Evolutionary conservation across 37 sponge, comb jelly and placozoan species (phyloP), one percentile per base, ranked within the genome.

Genomic region (Tethya wilhelma): DNA sequence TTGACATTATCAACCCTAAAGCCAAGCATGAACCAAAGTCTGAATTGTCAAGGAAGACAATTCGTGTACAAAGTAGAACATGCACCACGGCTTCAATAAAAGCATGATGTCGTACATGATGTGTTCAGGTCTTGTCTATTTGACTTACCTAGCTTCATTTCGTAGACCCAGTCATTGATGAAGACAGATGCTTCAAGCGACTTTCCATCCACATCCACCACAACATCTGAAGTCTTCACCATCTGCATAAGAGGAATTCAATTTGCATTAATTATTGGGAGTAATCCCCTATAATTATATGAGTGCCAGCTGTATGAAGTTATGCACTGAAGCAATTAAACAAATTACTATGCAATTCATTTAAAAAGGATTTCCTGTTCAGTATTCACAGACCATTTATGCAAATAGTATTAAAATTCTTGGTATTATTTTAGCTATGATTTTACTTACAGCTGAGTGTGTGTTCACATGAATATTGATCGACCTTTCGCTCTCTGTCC

Each of bases 401-500:
- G n/a, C n/a, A n/a, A n/a, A n/a, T n/a, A n/a, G n/a, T n/a, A n/a
- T n/a, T n/a, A n/a, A n/a, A n/a, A n/a, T n/a, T n/a, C n/a, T n/a
- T n/a, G n/a, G n/a, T n/a, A n/a, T n/a, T n/a, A 5, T 38, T 4
- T 22, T 67, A 19, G 62, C 62, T 59, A 19, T 20, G 9, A 26
- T 2, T 56, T 2, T 22, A 53, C 84, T 40, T 5, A 88, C 93
- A 69, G 40, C 62, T 77, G 17, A 45, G 7, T 90, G 71, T 6
- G 87, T 86, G 32, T 39, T 26, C 38, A 93, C 31, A 33, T 53
- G 49, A 19, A 93, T 57, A 8, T 56, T 79, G 42, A 90, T 56
- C 30, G 73, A 42, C 19, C 33, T 55, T 38, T 85, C 68, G 23
- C 87, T 93, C 57, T 93, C 84, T 23, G 87, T 39, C 94, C 94